Base-by-base conservation (phyloP, 2,797 vertebrate genomes). In the Enteromius anoplus region DNA sequence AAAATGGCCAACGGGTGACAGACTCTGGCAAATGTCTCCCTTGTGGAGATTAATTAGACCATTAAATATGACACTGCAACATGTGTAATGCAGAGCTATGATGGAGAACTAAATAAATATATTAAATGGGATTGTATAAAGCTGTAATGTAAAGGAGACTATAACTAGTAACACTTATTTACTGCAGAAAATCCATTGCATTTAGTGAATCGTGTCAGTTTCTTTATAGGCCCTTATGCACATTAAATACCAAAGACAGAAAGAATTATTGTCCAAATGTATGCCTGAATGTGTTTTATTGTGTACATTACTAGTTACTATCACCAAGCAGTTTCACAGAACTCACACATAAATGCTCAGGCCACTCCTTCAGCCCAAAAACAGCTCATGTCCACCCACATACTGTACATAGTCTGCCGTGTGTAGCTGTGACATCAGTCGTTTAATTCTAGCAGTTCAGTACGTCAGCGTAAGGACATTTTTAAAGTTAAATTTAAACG, bases 1-100 rank as follows among this genome's bases (percentile, higher is more conserved):
- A 84, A 84, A 86, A 85, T 85, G 78, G 79, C 81, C 77, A 82
- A 62, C 26, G 78, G 80, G 53, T 83, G 85, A 81, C 53, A 62
- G 34, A 78, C 32, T 83, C 37, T 62, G 70, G 69, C 83, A 81
- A 68, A 47, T 70, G 72, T 45, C 51, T 58, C 55, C 55, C 53
- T 70, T 34, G 70, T 78, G 60, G 37, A 65, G 45, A 68, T 80
- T 85, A 80, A 85, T 86, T 84, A 80, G 64, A 58, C 26, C 64
- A 75, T 23, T 5, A 78, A 79, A 82, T 71, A 81, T 65, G 66
- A 71, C 62, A 76, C 37, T 76, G 72, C 9, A 34, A 69, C 19
- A 58, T 32, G 37, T 29, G 37, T n/a, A 32, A 47, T 40, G 34
- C 47, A 29, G 3, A 75, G 23, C 23, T 49, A n/a, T 51, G 45